These are phyloP conservation scores for Patiria miniata DNA, from an alignment of 35 echinoderm and acorn worm genomes.

Conservation along the genomic window DNA sequence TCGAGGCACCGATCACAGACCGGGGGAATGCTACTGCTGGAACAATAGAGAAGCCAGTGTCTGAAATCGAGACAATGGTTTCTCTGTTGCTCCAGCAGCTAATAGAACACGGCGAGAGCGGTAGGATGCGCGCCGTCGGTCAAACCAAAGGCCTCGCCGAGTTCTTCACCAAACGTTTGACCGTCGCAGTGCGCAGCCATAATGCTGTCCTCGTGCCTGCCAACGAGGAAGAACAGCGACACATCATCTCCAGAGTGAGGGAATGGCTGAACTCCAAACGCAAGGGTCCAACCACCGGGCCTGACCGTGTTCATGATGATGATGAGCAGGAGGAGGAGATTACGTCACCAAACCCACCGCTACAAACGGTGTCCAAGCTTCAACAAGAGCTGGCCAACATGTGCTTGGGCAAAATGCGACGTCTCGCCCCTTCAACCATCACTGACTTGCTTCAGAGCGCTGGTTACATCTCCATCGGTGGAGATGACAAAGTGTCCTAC, in stretches of 20 bases:
- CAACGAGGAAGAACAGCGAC: neutral
- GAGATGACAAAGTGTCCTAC: neutral
- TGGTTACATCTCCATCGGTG: neutral
- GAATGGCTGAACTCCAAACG: neutral
- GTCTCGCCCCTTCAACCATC: neutral
- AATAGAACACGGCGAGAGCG: no score
- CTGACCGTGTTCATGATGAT: no score
- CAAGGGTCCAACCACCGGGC: neutral
- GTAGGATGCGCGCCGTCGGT: neutral
- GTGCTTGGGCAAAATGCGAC: neutral
- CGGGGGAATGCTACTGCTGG: neutral
- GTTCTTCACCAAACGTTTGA: neutral
- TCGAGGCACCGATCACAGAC: neutral
- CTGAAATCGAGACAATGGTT: no score
- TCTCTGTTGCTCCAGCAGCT: no score
- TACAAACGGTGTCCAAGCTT: neutral
- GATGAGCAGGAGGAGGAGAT: no score
- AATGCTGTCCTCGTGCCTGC: slow-evolving; percentile 4
- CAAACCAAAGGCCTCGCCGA: neutral
- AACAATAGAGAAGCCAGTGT: no score
- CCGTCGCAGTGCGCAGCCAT: neutral
- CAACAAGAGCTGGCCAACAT: neutral
- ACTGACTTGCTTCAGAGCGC: neutral
- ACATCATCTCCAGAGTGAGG: neutral
- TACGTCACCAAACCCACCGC: no score